These are phyloP conservation scores for Asarcornis scutulata DNA, from an alignment of 2,113 vertebrate species.

Conservation along the genomic window DNA sequence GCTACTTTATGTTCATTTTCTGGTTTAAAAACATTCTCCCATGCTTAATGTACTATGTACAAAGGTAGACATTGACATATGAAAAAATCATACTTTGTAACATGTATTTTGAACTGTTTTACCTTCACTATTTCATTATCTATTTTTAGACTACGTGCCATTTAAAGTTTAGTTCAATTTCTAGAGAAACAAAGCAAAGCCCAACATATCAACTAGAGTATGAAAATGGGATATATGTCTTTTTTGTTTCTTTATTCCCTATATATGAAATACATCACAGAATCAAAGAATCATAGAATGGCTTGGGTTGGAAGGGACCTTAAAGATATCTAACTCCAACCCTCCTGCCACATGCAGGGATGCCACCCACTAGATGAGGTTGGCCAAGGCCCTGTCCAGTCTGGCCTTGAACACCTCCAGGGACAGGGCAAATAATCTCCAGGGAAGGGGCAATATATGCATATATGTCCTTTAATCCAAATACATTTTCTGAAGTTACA, in stretches of 20 bases:
- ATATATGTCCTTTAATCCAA: neutral
- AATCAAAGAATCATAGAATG: no score
- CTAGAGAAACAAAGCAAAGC: neutral
- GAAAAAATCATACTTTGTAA: conserved; percentile 1
- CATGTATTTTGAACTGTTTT: neutral
- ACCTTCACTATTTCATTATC: neutral
- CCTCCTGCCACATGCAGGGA: no score
- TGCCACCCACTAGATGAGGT: no score
- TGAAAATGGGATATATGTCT: neutral
- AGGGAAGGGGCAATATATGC: neutral
- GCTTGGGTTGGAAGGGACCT: no score
- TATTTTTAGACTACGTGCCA: neutral
- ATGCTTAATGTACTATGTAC: neutral
- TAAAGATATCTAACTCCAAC: no score
- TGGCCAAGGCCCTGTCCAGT: no score
- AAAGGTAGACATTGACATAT: neutral
- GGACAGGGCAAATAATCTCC: no score
- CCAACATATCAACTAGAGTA: neutral
- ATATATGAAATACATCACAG: neutral
- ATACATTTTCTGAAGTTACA: neutral
- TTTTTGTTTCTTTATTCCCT: neutral
- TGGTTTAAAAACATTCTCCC: neutral
- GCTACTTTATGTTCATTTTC: conserved; percentile 19
- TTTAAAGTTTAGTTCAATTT: neutral
- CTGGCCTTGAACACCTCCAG: no score